Percentiles rank a stretch among this genome's conserved stretches.
phyloP scores from a whole-genome alignment of 2,888 invertebrate species.

The Zygaena filipendulae region DNA sequence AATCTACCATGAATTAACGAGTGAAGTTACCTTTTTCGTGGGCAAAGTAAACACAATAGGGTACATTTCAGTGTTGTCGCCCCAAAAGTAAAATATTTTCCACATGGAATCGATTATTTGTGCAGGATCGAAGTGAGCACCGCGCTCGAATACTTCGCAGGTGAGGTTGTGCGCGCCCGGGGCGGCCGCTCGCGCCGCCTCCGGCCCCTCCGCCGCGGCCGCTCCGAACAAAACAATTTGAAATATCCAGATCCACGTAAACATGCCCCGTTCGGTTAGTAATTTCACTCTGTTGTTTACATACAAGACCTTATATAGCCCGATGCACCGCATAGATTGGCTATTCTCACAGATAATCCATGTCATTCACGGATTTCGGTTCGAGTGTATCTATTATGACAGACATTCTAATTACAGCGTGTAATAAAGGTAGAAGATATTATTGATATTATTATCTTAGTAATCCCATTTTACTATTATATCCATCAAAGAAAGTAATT shows the following conservation, averaged over 20 bases:
- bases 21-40: constrained; percentile 33
- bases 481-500: too few relatives aligned
- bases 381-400: too few relatives aligned
- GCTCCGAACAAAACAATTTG: constrained; percentile 30
- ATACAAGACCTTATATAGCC: constrained; percentile 25
- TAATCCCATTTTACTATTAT: too few relatives aligned
- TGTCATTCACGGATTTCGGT: constrained; percentile 6
- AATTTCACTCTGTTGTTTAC: constrained; percentile 31
- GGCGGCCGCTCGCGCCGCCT: too few relatives aligned
- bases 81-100: constrained; percentile 54
- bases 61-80: constrained; percentile 33
- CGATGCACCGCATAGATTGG: constrained; percentile 25
- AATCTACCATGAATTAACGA: too few relatives aligned
- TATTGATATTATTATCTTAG: too few relatives aligned
- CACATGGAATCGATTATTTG: constrained; percentile 37
- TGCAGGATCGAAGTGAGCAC: constrained; percentile 36
- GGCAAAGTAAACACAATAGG: constrained; percentile 40
- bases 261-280: constrained; percentile 36
- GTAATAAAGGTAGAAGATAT: too few relatives aligned
- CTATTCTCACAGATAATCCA: constrained; percentile 17
- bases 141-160: constrained; percentile 45
- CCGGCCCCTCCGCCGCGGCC: constrained; percentile 15
- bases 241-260: constrained; percentile 34
- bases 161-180: constrained; percentile 22
- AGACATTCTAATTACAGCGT: too few relatives aligned